These are phyloP conservation scores for Natator depressus DNA, from an alignment of 2,113 vertebrate genomes.

Conservation along the genomic window DNA sequence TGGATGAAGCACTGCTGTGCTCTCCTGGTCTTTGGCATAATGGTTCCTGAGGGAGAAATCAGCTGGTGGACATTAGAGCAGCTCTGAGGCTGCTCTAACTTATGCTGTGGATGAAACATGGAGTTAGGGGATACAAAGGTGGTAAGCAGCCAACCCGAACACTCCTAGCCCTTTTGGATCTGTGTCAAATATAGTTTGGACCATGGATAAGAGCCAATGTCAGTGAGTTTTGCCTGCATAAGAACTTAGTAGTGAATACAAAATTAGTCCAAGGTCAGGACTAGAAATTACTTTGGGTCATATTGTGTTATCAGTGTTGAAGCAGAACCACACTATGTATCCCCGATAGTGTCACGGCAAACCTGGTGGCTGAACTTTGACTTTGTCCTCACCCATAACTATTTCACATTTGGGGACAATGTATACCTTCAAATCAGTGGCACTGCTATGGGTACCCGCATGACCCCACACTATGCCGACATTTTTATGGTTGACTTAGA, in stretches of 20 bases:
- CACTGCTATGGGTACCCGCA: too few species aligned
- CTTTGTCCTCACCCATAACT: too few species aligned
- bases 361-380: too few species aligned
- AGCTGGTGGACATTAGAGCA: neutral
- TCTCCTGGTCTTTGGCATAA: neutral
- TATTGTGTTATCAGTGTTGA: neutral
- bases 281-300: neutral
- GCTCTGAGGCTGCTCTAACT: neutral
- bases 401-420: too few species aligned
- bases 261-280: neutral
- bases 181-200: neutral
- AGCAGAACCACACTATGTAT: neutral
- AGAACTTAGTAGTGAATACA: neutral
- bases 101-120: neutral
- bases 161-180: neutral
- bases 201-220: neutral
- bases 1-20: neutral
- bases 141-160: too few species aligned
- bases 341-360: too few species aligned
- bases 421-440: too few species aligned
- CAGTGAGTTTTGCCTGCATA: neutral
- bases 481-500: too few species aligned
- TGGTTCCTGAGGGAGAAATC: neutral
- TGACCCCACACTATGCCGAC: too few species aligned
- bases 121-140: neutral